These are phyloP conservation scores for Tinamus major DNA, from an alignment of 2,797 vertebrate genomes.

Conservation along the genomic window DNA sequence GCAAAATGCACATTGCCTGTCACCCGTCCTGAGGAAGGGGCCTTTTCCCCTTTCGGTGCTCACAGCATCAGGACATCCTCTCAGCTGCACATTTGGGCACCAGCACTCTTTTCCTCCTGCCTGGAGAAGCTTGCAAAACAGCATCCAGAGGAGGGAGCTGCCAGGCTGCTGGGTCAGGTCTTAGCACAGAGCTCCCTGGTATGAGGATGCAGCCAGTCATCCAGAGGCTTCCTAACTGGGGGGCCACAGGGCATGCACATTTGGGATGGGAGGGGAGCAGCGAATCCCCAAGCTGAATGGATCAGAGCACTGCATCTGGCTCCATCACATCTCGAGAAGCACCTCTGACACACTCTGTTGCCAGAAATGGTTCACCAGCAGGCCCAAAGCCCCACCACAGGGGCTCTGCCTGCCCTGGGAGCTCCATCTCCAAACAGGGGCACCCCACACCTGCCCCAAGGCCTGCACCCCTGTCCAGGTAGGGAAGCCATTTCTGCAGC, in stretches of 20 bases:
- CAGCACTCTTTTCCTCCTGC: neutral
- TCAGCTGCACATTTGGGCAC: neutral
- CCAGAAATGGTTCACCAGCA: too few relatives aligned
- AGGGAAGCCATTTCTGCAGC: accelerated
- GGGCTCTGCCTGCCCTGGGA: too few relatives aligned
- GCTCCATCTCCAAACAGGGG: neutral
- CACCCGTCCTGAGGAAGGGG: neutral
- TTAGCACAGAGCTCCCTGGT: neutral
- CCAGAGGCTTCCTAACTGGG: neutral
- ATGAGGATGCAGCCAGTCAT: neutral
- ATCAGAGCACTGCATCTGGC: too few relatives aligned
- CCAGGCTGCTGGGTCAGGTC: too few relatives aligned
- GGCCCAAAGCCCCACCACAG: too few relatives aligned
- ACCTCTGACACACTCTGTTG: too few relatives aligned
- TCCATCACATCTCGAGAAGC: too few relatives aligned
- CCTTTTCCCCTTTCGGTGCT: neutral
- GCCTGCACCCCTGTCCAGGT: too few relatives aligned
- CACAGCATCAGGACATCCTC: neutral
- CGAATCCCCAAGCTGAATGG: neutral
- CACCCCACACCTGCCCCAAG: too few relatives aligned
- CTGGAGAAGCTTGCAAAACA: neutral
- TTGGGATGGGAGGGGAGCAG: neutral
- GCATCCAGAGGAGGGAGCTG: too few relatives aligned
- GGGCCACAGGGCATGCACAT: neutral
- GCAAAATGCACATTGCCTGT: neutral